Conservation (phyloP, 2,888 invertebrate species). For the Seira musarum region DNA sequence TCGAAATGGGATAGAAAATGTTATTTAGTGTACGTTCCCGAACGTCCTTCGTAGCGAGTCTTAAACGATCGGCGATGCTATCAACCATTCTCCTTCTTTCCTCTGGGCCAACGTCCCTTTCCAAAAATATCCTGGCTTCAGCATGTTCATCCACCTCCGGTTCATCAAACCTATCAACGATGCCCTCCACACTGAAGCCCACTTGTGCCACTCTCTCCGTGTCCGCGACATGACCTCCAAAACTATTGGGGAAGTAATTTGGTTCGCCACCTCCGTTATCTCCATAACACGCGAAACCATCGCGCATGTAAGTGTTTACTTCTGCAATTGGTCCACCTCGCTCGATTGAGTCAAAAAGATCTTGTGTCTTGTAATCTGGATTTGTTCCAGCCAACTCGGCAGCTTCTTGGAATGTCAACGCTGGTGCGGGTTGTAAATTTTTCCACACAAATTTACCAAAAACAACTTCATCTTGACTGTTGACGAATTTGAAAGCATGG, state of each 20-base stretch:
- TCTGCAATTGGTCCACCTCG: slow-evolving; percentile 80
- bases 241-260: slow-evolving; percentile 98
- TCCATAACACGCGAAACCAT: slow-evolving; percentile 79
- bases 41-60: slow-evolving; percentile 86
- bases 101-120: slow-evolving; percentile 83
- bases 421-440: slow-evolving; percentile 91
- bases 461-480: slow-evolving; percentile 79
- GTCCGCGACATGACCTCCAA: slow-evolving; percentile 84
- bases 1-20: slow-evolving; percentile 17
- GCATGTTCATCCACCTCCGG: slow-evolving; percentile 88
- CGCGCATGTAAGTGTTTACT: slow-evolving; percentile 84
- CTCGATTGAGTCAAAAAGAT: slow-evolving; percentile 71
- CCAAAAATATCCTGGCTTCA: slow-evolving; percentile 87
- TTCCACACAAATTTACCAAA: slow-evolving; percentile 92
- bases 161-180: slow-evolving; percentile 84
- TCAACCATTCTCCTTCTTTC: slow-evolving; percentile 81
- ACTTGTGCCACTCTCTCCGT: slow-evolving; percentile 79
- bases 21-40: slow-evolving; percentile 74
- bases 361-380: slow-evolving; percentile 91
- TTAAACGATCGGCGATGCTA: slow-evolving; percentile 86
- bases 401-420: slow-evolving; percentile 81
- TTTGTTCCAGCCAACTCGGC: slow-evolving; percentile 81
- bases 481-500: slow-evolving; percentile 93
- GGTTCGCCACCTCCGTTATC: slow-evolving; percentile 94
- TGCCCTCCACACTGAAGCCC: slow-evolving; percentile 79